These are phyloP conservation scores for Mormoops blainvillei DNA, from an alignment of 2,113 vertebrate genomes.

Conservation along the genomic window DNA sequence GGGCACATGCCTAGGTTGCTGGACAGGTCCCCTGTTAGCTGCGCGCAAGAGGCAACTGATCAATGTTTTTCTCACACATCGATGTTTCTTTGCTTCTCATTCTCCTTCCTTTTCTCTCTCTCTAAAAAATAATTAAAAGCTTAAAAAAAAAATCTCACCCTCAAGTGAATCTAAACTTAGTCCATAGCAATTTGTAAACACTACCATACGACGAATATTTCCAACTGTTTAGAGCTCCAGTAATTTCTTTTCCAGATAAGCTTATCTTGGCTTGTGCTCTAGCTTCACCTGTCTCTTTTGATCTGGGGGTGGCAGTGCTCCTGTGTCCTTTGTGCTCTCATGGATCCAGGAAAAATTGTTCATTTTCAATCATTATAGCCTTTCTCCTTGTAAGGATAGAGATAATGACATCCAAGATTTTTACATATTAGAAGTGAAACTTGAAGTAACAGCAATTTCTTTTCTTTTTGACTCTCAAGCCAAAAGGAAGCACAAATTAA, in stretches of 20 bases:
- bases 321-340: not conserved
- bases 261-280: not conserved
- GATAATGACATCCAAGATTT: not conserved
- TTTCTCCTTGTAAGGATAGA: not conserved
- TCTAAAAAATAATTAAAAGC: too few relatives aligned
- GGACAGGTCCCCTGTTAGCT: too few relatives aligned
- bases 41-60: too few relatives aligned
- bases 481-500: conserved; percentile 67
- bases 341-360: not conserved
- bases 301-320: not conserved
- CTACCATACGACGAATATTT: too few relatives aligned
- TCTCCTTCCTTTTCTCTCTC: too few relatives aligned
- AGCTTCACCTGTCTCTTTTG: not conserved
- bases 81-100: too few relatives aligned
- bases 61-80: too few relatives aligned
- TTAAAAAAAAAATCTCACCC: not conserved
- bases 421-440: not conserved
- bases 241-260: not conserved
- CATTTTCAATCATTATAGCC: not conserved
- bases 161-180: not conserved
- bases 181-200: not conserved
- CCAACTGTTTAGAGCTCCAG: not conserved
- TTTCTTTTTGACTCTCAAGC: conserved; percentile 41
- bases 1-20: too few relatives aligned
- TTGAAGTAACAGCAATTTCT: not conserved